Conservation (phyloP, 2,888 invertebrate species). For the Macropis europaea region DNA sequence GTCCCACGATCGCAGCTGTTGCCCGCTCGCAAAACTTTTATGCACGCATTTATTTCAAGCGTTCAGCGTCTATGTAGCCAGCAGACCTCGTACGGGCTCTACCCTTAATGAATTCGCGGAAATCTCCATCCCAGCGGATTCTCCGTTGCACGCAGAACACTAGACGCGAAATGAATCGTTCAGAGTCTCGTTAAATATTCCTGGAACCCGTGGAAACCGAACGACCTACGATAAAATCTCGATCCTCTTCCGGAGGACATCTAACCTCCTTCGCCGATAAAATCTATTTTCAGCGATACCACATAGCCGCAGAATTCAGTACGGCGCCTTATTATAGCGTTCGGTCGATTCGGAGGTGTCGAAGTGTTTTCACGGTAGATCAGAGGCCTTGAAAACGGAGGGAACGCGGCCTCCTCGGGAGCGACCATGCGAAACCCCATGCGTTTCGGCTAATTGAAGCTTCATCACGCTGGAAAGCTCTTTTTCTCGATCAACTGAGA, state of each 20-base stretch:
- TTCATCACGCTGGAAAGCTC: not conserved
- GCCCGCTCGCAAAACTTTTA: slow-evolving; percentile 40
- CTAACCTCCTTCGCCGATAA: too few relatives aligned
- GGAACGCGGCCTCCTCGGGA: not conserved
- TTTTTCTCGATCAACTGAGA: not conserved
- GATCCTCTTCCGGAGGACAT: not conserved
- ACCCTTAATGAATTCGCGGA: slow-evolving; percentile 61
- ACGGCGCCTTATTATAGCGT: too few relatives aligned
- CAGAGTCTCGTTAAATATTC: slow-evolving; percentile 39
- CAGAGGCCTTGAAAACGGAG: slow-evolving; percentile 17
- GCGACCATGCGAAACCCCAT: not conserved
- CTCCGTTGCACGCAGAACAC: slow-evolving; percentile 38
- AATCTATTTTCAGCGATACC: too few relatives aligned
- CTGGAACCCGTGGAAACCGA: slow-evolving; percentile 45
- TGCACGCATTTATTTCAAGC: slow-evolving; percentile 55
- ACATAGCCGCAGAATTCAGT: too few relatives aligned
- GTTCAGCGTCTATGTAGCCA: slow-evolving; percentile 41
- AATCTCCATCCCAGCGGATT: slow-evolving; percentile 50
- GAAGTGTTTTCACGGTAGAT: slow-evolving; percentile 15
- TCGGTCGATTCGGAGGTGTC: too few relatives aligned
- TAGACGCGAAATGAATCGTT: slow-evolving; percentile 51
- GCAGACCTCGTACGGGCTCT: slow-evolving; percentile 17
- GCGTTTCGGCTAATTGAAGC: not conserved
- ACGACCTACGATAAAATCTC: not conserved
- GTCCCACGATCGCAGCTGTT: slow-evolving; percentile 39